phyloP scores from a whole-genome alignment of 2,113 vertebrate genomes.

The Emberiza fucata region DNA sequence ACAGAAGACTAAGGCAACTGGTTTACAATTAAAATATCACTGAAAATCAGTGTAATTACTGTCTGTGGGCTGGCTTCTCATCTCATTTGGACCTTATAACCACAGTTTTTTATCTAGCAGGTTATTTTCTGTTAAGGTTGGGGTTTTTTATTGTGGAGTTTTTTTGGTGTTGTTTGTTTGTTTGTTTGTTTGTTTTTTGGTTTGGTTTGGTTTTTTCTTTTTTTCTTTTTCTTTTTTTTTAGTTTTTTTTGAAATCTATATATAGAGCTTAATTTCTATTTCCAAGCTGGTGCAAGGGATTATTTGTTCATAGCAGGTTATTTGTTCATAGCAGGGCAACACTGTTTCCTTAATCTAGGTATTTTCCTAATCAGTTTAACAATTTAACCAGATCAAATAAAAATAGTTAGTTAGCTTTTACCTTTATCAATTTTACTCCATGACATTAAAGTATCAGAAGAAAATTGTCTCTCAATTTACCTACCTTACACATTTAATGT shows the following conservation, averaged over 20 bases:
- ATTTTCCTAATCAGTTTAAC: not conserved
- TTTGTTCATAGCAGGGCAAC: not conserved
- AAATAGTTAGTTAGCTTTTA: not conserved
- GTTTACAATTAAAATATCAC: not conserved
- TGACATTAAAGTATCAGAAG: not conserved
- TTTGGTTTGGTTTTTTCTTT: too few relatives aligned
- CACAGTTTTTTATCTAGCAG: not conserved
- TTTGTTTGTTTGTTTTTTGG: not conserved
- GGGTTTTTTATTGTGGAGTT: too few relatives aligned
- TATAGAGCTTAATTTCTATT: not conserved
- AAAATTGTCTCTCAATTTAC: not conserved
- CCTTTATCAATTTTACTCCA: not conserved
- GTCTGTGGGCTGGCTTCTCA: not conserved
- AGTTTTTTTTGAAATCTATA: not conserved
- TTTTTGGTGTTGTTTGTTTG: not conserved
- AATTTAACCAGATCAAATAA: not conserved
- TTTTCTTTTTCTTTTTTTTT: rapidly evolving
- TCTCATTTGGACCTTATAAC: not conserved
- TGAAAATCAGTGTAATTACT: not conserved
- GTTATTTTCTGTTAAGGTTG: not conserved
- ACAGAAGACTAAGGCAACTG: not conserved
- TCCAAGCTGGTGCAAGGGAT: not conserved
- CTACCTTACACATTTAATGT: not conserved
- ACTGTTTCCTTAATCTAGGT: not conserved
- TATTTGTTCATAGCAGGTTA: not conserved